Evolutionary conservation across 2,797 vertebrate genomes (phyloP).

Genomic region (Phoeniculus purpureus): DNA sequence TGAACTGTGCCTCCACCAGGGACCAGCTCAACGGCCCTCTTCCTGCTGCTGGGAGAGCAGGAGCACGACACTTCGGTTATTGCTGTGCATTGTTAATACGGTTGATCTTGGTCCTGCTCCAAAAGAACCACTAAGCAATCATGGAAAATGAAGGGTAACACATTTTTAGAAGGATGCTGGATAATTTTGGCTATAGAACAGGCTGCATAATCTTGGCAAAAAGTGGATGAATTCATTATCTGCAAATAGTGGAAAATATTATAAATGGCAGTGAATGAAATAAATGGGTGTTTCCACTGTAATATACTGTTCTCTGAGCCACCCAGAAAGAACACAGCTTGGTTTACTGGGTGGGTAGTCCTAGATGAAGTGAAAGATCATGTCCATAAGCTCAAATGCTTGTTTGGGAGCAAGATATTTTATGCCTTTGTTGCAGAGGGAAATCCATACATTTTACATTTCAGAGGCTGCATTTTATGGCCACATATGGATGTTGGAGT

Average conservation of each 20-base stretch:
- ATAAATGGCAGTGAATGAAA: slow-evolving; percentile 84
- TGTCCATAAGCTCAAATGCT: slow-evolving; percentile 58
- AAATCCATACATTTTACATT: slow-evolving; percentile 44
- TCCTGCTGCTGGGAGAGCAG: slow-evolving; percentile 32
- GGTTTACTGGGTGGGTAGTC: slow-evolving; percentile 75
- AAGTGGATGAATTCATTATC: slow-evolving; percentile 80
- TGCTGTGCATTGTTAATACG: slow-evolving; percentile 77
- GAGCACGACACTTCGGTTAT: slow-evolving; percentile 72
- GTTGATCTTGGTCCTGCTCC: slow-evolving; percentile 74
- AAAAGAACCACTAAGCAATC: slow-evolving; percentile 74
- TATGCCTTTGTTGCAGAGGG: slow-evolving; percentile 70
- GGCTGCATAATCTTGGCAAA: slow-evolving; percentile 79
- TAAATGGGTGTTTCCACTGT: slow-evolving; percentile 83
- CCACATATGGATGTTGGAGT: slow-evolving; percentile 15
- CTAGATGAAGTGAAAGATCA: slow-evolving; percentile 72
- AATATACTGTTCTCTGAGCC: slow-evolving; percentile 79
- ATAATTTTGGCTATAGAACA: slow-evolving; percentile 76
- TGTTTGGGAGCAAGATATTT: slow-evolving; percentile 57
- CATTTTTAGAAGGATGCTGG: slow-evolving; percentile 75
- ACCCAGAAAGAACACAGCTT: slow-evolving; percentile 80
- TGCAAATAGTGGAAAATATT: slow-evolving; percentile 85
- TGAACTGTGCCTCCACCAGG: slow-evolving; percentile 35
- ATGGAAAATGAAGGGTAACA: slow-evolving; percentile 78
- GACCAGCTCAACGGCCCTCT: slow-evolving; percentile 41
- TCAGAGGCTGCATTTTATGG: slow-evolving; percentile 34